Base-by-base conservation (phyloP, 2,888 invertebrate genomes). In the Melitaea athalia region DNA sequence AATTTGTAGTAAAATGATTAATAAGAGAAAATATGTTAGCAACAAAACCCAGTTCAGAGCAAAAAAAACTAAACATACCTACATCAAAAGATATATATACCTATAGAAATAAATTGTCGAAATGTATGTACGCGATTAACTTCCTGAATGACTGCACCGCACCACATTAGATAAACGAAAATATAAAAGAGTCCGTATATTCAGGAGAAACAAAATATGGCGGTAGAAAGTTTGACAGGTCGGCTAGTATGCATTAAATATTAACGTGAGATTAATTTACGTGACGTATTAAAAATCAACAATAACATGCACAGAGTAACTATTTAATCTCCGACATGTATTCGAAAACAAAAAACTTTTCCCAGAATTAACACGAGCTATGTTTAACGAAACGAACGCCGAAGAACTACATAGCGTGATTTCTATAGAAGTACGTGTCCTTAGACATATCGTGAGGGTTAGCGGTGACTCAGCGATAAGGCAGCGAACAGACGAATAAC, bases 341-440 rank as follows among this genome's bases (percentile, higher is more conserved):
- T 31, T 43, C 47, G 42, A 59, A 59, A 59, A 50, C 47, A 45
- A 62, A 68, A 47, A 47, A 65, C 52, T 64, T 55, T 70, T 61
- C 70, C 17, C 38, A 42, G 63, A 72, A 70, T 59, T 66, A 33
- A 50, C 57, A 38, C 57, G 17, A 33, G 52, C 55, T 57, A 65
- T 59, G 31, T 52, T 38, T 52, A 38, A 64, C 60, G 64, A 72
- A 57, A 59, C 47, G 57, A 66, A 63, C 55, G 60, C 57, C n/a
- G 49, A 66, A 63, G 55, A 63, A 60, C n/a, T 49, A 60, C 67
- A 14, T 59, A 31, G 67, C 72, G 71, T 72, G 71, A 74, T 67
- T 73, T 72, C 64, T 59, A 69, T 68, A 64, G 68, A 74, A 69
- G 65, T 71, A 73, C 76, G 75, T 75, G 76, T 65, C 64, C 59